Percentiles rank a stretch among this genome's conserved stretches.
phyloP scores from a whole-genome alignment of 2,888 invertebrate species.

The Lasius fuliginosus region DNA sequence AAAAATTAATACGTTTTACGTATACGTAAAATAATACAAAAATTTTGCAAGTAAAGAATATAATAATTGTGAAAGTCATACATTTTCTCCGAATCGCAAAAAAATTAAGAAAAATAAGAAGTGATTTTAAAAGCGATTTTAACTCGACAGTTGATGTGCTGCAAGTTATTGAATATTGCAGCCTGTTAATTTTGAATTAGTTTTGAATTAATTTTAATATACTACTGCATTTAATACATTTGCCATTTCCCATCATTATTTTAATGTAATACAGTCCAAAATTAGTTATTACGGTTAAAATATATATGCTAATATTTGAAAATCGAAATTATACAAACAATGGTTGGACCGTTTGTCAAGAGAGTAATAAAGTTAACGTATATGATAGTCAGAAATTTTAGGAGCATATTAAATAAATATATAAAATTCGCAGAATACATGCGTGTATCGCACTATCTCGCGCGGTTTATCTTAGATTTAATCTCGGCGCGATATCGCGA shows the following conservation, averaged over 20 bases:
- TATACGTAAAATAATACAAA: not conserved
- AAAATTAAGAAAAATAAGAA: not conserved
- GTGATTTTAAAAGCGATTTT: not conserved
- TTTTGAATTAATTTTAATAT: not conserved
- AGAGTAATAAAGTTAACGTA: not conserved
- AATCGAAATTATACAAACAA: not conserved
- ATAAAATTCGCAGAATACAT: not conserved
- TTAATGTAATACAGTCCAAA: not conserved
- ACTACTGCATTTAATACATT: not conserved
- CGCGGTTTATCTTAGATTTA: slow-evolving; percentile 24
- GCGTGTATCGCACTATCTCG: not conserved
- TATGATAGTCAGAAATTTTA: not conserved
- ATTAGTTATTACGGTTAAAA: not conserved
- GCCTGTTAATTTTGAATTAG: not conserved
- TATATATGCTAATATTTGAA: not conserved
- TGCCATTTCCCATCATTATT: not conserved
- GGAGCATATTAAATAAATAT: slow-evolving; percentile 10
- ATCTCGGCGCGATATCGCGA: slow-evolving; percentile 12
- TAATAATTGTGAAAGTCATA: not conserved
- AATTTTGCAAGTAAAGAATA: not conserved
- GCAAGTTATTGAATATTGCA: not conserved
- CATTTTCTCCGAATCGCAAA: not conserved
- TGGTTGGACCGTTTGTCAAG: not conserved
- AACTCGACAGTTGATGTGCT: not conserved
- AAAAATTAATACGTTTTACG: slow-evolving; percentile 7